Conservation (phyloP, 2,113 vertebrate genomes). For the Rhadina sibilatrix region DNA sequence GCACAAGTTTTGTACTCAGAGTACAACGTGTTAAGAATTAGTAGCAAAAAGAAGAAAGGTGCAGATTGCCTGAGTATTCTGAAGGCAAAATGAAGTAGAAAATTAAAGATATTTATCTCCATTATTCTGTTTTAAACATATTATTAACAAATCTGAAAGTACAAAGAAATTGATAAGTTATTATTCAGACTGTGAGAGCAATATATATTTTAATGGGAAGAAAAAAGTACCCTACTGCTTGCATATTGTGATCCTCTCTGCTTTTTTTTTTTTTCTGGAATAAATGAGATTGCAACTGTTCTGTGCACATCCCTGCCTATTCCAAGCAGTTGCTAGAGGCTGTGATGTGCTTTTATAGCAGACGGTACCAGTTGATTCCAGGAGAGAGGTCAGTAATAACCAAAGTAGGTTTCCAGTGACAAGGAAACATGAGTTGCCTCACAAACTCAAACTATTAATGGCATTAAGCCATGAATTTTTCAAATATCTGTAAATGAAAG, state of each 20-base stretch:
- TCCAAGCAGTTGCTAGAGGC: not conserved
- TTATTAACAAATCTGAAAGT: constrained; percentile 52
- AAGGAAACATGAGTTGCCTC: not conserved
- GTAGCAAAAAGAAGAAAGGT: constrained; percentile 35
- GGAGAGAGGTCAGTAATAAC: not conserved
- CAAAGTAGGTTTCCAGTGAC: not conserved
- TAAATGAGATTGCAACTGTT: not conserved
- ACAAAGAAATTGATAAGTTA: constrained; percentile 23
- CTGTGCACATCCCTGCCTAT: not conserved
- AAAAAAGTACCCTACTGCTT: not conserved
- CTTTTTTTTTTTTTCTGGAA: not conserved
- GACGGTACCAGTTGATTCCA: not conserved
- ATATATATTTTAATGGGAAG: not conserved
- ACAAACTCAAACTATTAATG: not conserved
- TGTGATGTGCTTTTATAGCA: not conserved
- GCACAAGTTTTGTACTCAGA: constrained; percentile 1
- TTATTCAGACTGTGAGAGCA: constrained; percentile 7
- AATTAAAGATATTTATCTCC: constrained; percentile 75
- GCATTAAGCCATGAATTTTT: not conserved
- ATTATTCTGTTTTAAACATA: constrained; percentile 55
- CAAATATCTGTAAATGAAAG: not conserved
- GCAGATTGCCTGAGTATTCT: constrained; percentile 3
- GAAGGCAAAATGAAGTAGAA: constrained; percentile 61
- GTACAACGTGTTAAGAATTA: constrained; percentile 1
- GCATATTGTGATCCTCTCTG: not conserved